Evolutionary conservation across 2,797 vertebrate species (phyloP), one percentile per base, ranked within the genome.

Genomic region (Falco columbarius): DNA sequence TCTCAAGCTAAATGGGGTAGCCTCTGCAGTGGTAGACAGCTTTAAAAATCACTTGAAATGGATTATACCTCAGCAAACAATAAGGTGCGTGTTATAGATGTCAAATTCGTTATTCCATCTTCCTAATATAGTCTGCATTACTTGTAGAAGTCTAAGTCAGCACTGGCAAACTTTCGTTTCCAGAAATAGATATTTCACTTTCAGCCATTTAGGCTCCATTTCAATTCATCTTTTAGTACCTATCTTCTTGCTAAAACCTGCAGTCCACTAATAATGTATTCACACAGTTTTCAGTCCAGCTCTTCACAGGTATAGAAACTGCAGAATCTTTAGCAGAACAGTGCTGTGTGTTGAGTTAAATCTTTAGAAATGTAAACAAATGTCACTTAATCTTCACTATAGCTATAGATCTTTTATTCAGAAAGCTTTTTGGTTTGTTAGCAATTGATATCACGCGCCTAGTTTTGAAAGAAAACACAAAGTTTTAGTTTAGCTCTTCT

Each of bases 41-140:
- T 52, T 84, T 89, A 89, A 44, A 94, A 94, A 74, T 89, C 27
- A 55, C 14, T 17, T 70, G n/a, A 86, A 90, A n/a, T 16, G 1
- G 15, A 44, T 85, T 80, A 42, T 51, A 82, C 34, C 34, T 79
- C 71, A 89, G 9, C 1, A 14, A 89, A 77, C 16, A 66, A 58
- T 29, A 65, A 88, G 3, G 2, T 54, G 5, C 3, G 6, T 38
- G 8, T 26, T 74, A 65, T n/a, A 88, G 11, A 90, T 70, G 51
- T 93, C 24, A 70, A n/a, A 14, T 10, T 47, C 80, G 5, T 72
- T 86, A 67, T 81, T 76, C 13, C 3, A 11, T 54, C 8, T 73
- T 71, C 14, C 16, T 38, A 62, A 89, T 38, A 62, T 7, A 71
- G 21, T 70, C 44, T 59, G 5, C 12, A 44, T 72, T 82, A 75